Conservation (phyloP, 2,113 vertebrate species). For the Aegotheles bennettii region DNA sequence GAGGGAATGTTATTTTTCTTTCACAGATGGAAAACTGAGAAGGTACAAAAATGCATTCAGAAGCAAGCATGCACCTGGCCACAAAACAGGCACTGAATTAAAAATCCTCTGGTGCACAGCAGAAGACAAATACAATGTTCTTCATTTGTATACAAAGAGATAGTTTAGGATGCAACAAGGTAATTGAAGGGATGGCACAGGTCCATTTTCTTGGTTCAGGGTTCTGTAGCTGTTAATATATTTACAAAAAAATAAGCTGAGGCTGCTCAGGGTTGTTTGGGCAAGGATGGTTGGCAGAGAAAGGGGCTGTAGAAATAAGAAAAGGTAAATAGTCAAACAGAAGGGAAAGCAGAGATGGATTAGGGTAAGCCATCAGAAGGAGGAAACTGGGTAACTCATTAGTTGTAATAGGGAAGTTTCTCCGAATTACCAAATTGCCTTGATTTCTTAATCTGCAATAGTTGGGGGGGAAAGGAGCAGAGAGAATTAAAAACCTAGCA, state of each 20-base stretch:
- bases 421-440: background rate
- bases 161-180: background rate
- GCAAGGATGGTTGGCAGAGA: background rate
- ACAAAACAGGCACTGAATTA: background rate
- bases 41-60: background rate
- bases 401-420: background rate
- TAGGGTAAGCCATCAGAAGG: background rate
- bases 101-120: background rate
- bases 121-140: background rate
- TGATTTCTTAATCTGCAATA: background rate
- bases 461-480: rapidly evolving
- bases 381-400: background rate
- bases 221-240: background rate
- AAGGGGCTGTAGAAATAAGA: background rate
- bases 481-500: background rate
- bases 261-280: background rate
- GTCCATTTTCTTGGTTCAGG: background rate
- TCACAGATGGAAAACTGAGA: background rate
- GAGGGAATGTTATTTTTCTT: background rate
- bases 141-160: background rate
- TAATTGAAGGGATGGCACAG: background rate
- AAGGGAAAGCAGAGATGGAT: background rate
- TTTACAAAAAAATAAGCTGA: background rate
- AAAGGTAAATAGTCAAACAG: no score
- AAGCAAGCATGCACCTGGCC: background rate